These are phyloP conservation scores for Magallana angulata DNA, from an alignment of 1,140 invertebrate genomes.

Conservation along the genomic window DNA sequence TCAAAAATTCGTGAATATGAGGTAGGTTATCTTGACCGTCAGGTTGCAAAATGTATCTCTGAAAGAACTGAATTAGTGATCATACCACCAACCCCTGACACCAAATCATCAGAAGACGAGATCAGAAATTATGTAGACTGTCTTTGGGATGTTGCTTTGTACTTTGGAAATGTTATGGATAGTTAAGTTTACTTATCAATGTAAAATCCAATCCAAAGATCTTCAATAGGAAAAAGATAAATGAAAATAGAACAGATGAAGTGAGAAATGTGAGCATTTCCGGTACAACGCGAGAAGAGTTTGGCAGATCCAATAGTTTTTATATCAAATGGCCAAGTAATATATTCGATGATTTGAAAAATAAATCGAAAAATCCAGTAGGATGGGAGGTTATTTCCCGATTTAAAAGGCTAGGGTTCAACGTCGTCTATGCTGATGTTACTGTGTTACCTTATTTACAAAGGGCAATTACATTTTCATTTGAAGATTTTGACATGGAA, in stretches of 20 bases:
- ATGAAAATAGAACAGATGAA: constrained; percentile 1
- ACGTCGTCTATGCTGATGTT: constrained; percentile 17
- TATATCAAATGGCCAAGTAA: constrained; percentile 14
- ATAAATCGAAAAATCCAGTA: not conserved
- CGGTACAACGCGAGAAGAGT: not conserved
- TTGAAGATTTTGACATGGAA: constrained; percentile 24
- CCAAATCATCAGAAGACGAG: not conserved
- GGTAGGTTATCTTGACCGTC: not conserved
- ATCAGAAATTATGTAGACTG: not conserved
- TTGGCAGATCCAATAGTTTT: constrained; percentile 1
- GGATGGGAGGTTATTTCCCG: not conserved
- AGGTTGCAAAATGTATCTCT: not conserved
- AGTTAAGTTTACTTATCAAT: not conserved
- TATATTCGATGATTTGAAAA: not conserved
- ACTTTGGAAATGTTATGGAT: not conserved
- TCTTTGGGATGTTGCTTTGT: not conserved
- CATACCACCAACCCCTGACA: not conserved
- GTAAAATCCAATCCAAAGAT: constrained; percentile 22
- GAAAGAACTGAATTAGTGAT: not conserved
- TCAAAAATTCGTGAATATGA: not conserved
- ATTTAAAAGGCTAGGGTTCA: not conserved
- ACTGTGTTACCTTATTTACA: too few relatives aligned
- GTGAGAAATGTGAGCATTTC: not conserved
- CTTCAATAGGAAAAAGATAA: not conserved
- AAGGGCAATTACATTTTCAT: not conserved